Evolutionary conservation across 2,888 invertebrate genomes (phyloP), one percentile per base, ranked within the genome.

Genomic region (Lysandra bellargus): DNA sequence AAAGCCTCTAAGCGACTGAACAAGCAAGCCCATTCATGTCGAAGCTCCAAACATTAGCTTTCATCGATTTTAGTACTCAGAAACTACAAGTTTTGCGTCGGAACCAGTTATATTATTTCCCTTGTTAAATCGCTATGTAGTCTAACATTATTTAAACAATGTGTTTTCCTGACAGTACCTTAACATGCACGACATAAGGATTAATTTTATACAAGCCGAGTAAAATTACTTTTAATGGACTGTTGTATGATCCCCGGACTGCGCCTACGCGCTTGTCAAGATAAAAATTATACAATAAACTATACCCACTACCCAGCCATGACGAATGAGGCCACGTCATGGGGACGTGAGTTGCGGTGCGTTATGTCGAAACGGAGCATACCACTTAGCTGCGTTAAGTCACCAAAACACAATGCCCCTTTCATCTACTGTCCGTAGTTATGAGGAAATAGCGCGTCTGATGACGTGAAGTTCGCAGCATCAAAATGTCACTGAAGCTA

Each of bases 251-350:
- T 33, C 64, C 64, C 64, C 30, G 64, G 64, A 33, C 64, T 69
- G 64, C 12, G 30, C 64, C 64, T 69, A 69, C 64, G 64, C 64
- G 30, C 64, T 12, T 69, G 64, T 69, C 64, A 12, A 9, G 64
- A 33, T 69, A 69, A 69, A 33, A 30, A 12, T 49, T 69, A 69
- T 33, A 69, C 30, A 69, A 69, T 69, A 69, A 69, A 69, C 33
- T 12, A 69, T 33, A 30, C 30, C 30, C 9, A 30, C 30, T 33
- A 30, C 30, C 30, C 9, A 30, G 64, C 30, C 30, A 30, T 1
- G n/a, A 2, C 17, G 17, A 17, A 4, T 57, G 57, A 17, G 14
- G 57, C 57, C 57, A 57, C 57, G 23, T 23, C 23, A 57, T 57
- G 14, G 4, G 1, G 3, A 17, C 57, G 17, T 17, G 17, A 17